These are phyloP conservation scores for Oryctes rhinoceros DNA, from an alignment of 1,140 invertebrate species.

Conservation along the genomic window DNA sequence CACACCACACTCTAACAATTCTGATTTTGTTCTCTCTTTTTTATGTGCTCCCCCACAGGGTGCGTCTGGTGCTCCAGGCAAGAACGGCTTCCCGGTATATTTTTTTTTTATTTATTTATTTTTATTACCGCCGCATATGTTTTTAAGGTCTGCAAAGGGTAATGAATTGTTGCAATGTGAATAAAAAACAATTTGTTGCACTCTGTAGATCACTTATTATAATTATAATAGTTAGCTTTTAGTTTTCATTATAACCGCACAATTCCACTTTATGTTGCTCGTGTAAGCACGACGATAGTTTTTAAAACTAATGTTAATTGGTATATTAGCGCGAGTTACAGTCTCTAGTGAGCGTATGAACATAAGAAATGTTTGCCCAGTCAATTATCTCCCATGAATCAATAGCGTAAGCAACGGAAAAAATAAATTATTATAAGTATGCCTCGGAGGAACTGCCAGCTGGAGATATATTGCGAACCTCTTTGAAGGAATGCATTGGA, in stretches of 20 bases:
- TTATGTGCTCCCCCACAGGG: conserved; percentile 73
- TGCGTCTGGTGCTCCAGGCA: conserved; percentile 78
- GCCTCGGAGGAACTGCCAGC: background rate
- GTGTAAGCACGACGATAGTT: conserved; percentile 23
- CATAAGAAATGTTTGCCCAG: background rate
- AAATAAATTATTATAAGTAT: conserved; percentile 48
- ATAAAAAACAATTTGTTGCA: background rate
- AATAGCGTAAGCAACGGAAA: background rate
- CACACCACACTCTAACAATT: conserved; percentile 49
- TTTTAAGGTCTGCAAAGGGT: conserved; percentile 27
- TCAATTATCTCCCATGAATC: conserved; percentile 26
- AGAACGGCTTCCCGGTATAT: conserved; percentile 90
- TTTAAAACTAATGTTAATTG: conserved; percentile 48
- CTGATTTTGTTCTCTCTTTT: conserved; percentile 55
- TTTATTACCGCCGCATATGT: conserved; percentile 43
- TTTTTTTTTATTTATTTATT: conserved; percentile 65
- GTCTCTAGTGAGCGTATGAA: background rate
- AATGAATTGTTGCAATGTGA: background rate
- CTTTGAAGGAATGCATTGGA: background rate
- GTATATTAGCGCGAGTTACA: conserved; percentile 37
- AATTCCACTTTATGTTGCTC: conserved; percentile 22
- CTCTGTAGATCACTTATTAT: conserved; percentile 4
- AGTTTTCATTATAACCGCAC: conserved; percentile 28
- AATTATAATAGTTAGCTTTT: conserved; percentile 15
- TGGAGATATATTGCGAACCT: background rate